Conservation (phyloP, 2,888 invertebrate species). For the Acanthosepion pharaonis region DNA sequence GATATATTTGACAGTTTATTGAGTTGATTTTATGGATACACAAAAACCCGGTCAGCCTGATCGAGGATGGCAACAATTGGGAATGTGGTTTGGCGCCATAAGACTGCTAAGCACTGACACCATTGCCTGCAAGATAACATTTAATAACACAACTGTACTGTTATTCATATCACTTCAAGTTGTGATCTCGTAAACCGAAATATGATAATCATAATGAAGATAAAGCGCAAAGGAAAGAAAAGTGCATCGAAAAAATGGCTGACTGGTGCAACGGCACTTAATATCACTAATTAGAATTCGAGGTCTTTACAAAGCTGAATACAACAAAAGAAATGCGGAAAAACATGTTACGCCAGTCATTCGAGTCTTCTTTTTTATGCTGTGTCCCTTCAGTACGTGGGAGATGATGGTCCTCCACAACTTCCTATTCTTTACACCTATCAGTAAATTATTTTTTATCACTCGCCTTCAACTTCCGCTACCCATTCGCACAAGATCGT, state of each 20-base stretch:
- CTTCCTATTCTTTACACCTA: too few relatives aligned
- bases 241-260: neutral
- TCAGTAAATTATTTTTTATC: too few relatives aligned
- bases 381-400: too few relatives aligned
- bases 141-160: neutral
- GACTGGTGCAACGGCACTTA: too few relatives aligned
- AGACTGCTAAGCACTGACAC: neutral
- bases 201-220: neutral
- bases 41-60: neutral
- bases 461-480: too few relatives aligned
- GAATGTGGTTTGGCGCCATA: neutral
- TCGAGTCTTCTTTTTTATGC: too few relatives aligned
- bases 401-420: too few relatives aligned
- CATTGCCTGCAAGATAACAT: neutral
- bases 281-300: too few relatives aligned
- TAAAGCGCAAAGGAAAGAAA: neutral
- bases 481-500: too few relatives aligned
- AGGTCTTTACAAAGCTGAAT: too few relatives aligned
- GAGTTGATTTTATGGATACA: neutral
- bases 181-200: neutral
- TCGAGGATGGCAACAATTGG: neutral
- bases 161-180: neutral
- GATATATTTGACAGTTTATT: constrained; percentile 23
- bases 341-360: too few relatives aligned
- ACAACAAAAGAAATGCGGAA: too few relatives aligned